A percentile compares a stretch with the other conserved stretches of the same genome.
Conservation (phyloP, 2,113 vertebrate genomes). For the Rhinopomastus cyanomelas region DNA sequence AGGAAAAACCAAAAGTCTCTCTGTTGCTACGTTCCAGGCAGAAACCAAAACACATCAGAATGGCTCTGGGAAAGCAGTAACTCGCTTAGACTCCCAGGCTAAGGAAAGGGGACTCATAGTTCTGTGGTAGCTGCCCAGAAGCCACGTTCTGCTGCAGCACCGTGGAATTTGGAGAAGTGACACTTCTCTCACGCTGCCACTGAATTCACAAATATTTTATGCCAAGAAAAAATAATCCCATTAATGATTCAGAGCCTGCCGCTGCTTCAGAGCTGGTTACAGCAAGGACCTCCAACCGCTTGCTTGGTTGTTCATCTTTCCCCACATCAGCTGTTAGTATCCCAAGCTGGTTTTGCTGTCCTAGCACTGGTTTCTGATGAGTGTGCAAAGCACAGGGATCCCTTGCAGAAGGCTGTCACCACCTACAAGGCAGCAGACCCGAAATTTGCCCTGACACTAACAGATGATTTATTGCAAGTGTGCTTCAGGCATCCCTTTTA, state of each 20-base stretch:
- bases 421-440: background rate
- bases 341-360: background rate
- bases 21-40: background rate
- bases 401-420: background rate
- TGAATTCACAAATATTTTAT: background rate
- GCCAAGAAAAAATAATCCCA: background rate
- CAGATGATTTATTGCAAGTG: conserved; percentile 15
- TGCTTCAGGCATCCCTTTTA: conserved; percentile 39
- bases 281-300: background rate
- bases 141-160: background rate
- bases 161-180: background rate
- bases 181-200: background rate
- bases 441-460: background rate
- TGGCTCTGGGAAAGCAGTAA: background rate
- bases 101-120: background rate
- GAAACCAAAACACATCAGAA: background rate
- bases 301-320: background rate
- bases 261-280: background rate
- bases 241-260: background rate
- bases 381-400: background rate
- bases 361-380: background rate
- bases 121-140: background rate
- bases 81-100: background rate
- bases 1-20: background rate
- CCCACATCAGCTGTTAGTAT: background rate